Conservation (phyloP, 2,888 invertebrate species). For the Xanthia togata region DNA sequence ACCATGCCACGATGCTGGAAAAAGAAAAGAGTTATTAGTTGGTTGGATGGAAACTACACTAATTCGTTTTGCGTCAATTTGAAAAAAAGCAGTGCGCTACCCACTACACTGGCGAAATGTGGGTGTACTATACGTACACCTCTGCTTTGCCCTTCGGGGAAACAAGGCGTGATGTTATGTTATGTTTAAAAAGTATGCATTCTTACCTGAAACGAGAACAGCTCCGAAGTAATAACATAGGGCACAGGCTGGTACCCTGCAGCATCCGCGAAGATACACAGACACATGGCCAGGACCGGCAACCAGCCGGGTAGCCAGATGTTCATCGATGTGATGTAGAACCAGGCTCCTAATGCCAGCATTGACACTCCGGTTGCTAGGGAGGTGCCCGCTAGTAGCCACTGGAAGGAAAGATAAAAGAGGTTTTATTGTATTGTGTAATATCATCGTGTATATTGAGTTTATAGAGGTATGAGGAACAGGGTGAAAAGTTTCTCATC, state of each 20-base stretch:
- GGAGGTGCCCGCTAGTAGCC: conserved; percentile 85
- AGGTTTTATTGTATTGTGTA: neutral
- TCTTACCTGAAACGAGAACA: conserved; percentile 85
- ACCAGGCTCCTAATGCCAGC: conserved; percentile 86
- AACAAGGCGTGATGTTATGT: neutral
- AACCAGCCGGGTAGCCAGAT: conserved; percentile 86
- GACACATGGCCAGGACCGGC: conserved; percentile 85
- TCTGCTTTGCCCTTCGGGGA: too few species aligned
- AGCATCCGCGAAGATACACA: conserved; percentile 86
- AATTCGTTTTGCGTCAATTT: neutral
- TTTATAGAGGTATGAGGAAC: neutral
- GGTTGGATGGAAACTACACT: neutral
- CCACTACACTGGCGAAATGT: too few species aligned
- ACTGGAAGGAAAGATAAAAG: conserved; percentile 72
- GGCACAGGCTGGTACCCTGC: conserved; percentile 88
- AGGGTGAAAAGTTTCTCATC: neutral
- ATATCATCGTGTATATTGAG: too few species aligned
- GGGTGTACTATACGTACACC: too few species aligned
- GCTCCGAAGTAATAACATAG: conserved; percentile 86
- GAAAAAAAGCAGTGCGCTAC: too few species aligned
- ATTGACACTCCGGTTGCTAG: conserved; percentile 85
- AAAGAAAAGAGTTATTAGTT: neutral
- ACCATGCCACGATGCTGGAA: conserved; percentile 87
- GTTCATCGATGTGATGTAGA: conserved; percentile 81
- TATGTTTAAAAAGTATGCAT: neutral